Evolutionary conservation across 2,113 vertebrate species (phyloP).

Genomic region (Odontophorus gujanensis): DNA sequence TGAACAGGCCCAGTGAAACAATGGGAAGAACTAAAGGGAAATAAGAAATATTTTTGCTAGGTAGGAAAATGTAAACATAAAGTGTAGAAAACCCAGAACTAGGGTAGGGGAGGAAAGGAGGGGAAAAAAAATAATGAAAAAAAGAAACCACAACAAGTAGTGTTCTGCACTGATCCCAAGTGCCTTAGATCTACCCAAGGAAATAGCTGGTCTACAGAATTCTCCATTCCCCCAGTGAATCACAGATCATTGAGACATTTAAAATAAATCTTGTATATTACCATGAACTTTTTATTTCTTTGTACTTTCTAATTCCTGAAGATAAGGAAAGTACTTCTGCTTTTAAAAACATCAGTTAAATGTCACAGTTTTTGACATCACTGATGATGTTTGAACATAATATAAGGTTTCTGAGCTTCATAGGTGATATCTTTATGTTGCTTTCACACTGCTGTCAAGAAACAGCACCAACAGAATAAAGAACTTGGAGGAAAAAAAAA

Average conservation of each 20-base stretch:
- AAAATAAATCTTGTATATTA: not conserved
- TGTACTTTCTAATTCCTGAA: not conserved
- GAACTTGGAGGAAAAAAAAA: not conserved
- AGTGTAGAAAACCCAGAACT: not conserved
- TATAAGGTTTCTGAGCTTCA: not conserved
- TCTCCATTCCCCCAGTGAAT: not conserved
- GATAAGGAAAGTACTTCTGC: not conserved
- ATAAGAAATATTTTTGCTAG: not conserved
- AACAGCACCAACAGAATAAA: rapidly evolving
- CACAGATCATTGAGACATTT: not conserved
- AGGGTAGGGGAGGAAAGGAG: rapidly evolving
- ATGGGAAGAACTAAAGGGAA: not conserved
- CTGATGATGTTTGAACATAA: not conserved
- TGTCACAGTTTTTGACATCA: not conserved
- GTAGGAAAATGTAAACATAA: not conserved
- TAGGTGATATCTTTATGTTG: not conserved
- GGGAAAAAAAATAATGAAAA: not conserved
- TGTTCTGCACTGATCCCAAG: not conserved
- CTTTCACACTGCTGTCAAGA: not conserved
- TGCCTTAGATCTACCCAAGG: not conserved
- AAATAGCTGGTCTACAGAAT: not conserved
- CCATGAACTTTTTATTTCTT: not conserved
- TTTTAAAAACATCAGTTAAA: not conserved
- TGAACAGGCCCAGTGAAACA: not conserved
- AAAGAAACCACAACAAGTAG: not conserved